phyloP scores from a whole-genome alignment of 2,888 invertebrate genomes.

The Platycheirus rosarum region DNA sequence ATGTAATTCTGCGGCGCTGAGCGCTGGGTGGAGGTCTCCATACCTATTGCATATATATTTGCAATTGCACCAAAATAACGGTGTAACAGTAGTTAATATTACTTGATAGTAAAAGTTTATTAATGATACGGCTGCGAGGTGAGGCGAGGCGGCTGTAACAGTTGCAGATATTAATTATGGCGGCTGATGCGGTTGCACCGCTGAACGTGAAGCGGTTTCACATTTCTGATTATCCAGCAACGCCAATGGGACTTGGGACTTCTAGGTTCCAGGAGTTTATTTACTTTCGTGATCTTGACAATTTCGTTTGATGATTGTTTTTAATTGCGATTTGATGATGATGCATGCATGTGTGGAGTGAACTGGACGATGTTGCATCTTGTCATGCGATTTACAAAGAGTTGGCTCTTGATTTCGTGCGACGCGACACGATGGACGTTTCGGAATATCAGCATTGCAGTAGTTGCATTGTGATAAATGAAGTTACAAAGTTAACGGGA shows the following conservation, averaged over 20 bases:
- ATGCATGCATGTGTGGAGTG: conserved; percentile 39
- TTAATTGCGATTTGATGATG: conserved; percentile 67
- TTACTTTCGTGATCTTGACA: conserved; percentile 73
- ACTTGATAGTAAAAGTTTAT: conserved; percentile 72
- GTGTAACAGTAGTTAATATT: conserved; percentile 60
- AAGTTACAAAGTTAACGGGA: conserved; percentile 54
- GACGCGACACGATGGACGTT: conserved; percentile 20
- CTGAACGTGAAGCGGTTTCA: background rate
- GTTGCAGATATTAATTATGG: conserved; percentile 68
- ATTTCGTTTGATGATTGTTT: conserved; percentile 72
- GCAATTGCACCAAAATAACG: conserved; percentile 65
- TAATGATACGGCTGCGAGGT: conserved; percentile 50
- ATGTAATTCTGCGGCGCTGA: conserved; percentile 51
- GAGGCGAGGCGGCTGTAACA: conserved; percentile 36
- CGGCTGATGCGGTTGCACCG: conserved; percentile 18
- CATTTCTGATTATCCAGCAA: background rate
- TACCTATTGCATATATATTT: background rate
- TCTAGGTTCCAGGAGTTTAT: conserved; percentile 53
- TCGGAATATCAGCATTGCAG: conserved; percentile 22
- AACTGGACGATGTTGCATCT: conserved; percentile 48
- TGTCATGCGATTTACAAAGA: conserved; percentile 54
- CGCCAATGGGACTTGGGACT: background rate
- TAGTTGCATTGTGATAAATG: conserved; percentile 40
- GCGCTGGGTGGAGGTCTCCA: conserved; percentile 15
- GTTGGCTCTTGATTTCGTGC: conserved; percentile 42